Base-by-base conservation (phyloP, 2,113 vertebrate species). In the Aegithalos caudatus region DNA sequence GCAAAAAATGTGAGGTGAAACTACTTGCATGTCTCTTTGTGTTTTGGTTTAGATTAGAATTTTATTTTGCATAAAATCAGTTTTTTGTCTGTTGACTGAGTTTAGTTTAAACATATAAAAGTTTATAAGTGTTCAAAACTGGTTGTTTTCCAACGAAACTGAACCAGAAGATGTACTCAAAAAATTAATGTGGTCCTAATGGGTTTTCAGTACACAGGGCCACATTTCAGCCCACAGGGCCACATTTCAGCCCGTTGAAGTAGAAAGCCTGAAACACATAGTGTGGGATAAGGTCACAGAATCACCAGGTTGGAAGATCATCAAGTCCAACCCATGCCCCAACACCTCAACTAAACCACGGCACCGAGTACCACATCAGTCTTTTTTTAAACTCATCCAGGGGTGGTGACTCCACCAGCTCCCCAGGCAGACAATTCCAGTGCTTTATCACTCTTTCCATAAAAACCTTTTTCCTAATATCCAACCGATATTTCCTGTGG, bases 391-490 rank as follows among this genome's bases (percentile, higher is more conserved):
- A 42, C 11, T 28, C 47, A 22, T 21, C 35, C 29, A 42, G 58
- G 18, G 18, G 18, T 42, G 24, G 24, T 78, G 37, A 42, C 5
- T 51, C 31, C 14, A 22, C 19, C 37, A n/a, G 4, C 29, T n/a
- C 18, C 29, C 8, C 0, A 0, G 6, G 45, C 45, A 62, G 37
- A 28, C 19, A 1, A 42, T 53, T 53, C 8, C 23, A 62, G 29
- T 13, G 51, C 8, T 51, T 62, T 0, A 27, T n/a, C 23, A 21
- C 6, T 51, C 35, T 51, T 40, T 33, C 22, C 1, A 0, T 21
- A 12, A 40, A 38, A 38, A 31, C 1, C 2, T 3, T 33, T 77
- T 50, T 27, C 37, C 35, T 51, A 12, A 61, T 27, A 50, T 27
- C 29, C 45, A 51, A n/a, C 18, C 3, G 10, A 4, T 48, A 20